Conservation (phyloP, 2,797 vertebrate species). For the Orientallactaga sibirica region DNA sequence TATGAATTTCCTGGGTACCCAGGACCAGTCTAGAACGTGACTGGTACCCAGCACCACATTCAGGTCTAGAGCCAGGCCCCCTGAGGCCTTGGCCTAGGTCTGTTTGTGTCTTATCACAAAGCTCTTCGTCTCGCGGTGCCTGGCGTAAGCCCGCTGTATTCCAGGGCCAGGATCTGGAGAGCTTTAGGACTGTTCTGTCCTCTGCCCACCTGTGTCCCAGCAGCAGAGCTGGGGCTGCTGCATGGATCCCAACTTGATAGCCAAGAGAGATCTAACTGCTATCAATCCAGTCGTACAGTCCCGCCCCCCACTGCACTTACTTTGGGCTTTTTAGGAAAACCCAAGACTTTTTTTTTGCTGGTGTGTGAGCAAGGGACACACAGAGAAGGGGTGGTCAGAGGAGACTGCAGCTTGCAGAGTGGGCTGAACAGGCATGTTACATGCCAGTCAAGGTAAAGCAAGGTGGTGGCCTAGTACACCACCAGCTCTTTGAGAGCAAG, state of each 20-base stretch:
- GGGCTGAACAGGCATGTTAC: background rate
- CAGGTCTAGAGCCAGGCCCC: background rate
- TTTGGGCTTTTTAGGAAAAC: background rate
- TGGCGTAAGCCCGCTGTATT: rapidly evolving
- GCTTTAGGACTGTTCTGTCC: background rate
- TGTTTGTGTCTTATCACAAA: background rate
- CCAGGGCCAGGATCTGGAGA: background rate
- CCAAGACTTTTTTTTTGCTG: background rate
- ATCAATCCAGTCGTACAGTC: rapidly evolving
- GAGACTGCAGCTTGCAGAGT: too few species aligned
- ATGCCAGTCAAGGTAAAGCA: background rate
- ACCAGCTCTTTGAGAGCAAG: background rate
- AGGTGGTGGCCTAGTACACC: too few species aligned
- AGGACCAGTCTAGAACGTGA: background rate
- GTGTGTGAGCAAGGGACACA: background rate
- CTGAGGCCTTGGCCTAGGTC: background rate
- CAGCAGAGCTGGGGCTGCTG: rapidly evolving
- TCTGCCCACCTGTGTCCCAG: background rate
- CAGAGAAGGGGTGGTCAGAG: background rate
- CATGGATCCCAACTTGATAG: rapidly evolving
- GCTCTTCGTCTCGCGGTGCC: background rate
- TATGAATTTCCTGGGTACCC: rapidly evolving
- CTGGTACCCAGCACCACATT: background rate
- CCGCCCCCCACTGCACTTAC: background rate
- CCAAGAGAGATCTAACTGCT: too few species aligned